Conservation (phyloP, 2,888 invertebrate species). For the Enoplolaimus lenunculus region DNA sequence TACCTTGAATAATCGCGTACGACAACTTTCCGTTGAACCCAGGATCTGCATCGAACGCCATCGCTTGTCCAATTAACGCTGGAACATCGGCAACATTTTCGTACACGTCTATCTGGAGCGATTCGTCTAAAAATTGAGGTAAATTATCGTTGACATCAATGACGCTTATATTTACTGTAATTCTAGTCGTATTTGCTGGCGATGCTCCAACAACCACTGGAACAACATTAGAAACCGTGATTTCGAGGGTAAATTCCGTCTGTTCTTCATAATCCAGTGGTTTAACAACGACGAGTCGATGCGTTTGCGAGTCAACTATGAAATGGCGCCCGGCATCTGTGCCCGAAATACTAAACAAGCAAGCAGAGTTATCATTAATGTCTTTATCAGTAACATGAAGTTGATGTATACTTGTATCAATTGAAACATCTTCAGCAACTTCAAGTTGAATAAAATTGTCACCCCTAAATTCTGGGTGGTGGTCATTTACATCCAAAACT, state of each 20-base stretch:
- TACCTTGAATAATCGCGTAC: slow-evolving; percentile 39
- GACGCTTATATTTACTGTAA: slow-evolving; percentile 59
- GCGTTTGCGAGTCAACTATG: slow-evolving; percentile 66
- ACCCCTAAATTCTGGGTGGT: slow-evolving; percentile 65
- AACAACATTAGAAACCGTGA: slow-evolving; percentile 70
- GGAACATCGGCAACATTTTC: slow-evolving; percentile 47
- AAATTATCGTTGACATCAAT: slow-evolving; percentile 84
- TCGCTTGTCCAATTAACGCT: slow-evolving; percentile 32
- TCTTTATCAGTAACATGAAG: slow-evolving; percentile 48
- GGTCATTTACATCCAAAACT: slow-evolving; percentile 74
- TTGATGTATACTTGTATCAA: slow-evolving; percentile 73
- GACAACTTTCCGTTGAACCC: slow-evolving; percentile 36
- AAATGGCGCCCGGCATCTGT: slow-evolving; percentile 54
- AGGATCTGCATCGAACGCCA: slow-evolving; percentile 38
- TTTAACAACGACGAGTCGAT: slow-evolving; percentile 74
- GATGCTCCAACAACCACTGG: not conserved
- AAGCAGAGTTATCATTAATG: slow-evolving; percentile 72
- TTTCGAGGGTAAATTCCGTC: slow-evolving; percentile 62
- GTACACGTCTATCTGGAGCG: slow-evolving; percentile 79
- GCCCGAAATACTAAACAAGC: slow-evolving; percentile 70
- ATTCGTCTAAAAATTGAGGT: slow-evolving; percentile 82
- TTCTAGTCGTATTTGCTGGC: not conserved
- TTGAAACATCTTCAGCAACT: slow-evolving; percentile 80
- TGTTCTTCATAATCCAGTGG: slow-evolving; percentile 82
- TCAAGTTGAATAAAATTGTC: slow-evolving; percentile 68